Evolutionary conservation across 2,113 vertebrate genomes (phyloP), one percentile per base, ranked within the genome.

Genomic region (Charina bottae): DNA sequence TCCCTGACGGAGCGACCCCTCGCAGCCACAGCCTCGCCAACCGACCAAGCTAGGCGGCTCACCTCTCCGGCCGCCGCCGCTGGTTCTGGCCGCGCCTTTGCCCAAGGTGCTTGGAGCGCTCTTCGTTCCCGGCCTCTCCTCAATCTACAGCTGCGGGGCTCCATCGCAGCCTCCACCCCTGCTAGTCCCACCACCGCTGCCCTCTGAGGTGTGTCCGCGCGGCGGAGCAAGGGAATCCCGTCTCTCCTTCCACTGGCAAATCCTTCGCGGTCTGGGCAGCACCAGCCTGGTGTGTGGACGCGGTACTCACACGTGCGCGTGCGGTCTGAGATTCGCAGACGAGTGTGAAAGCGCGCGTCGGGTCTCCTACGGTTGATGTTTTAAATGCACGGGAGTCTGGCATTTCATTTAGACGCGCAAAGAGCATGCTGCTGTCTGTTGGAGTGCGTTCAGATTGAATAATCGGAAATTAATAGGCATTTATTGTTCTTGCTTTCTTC

Each of bases 1-100:
- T 97, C 96, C 97, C 97, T 94, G 96, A 97, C 96, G 96, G 96
- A 94, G 95, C 33, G 95, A 97, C 93, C 94, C 95, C 95, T 95
- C 87, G 58, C 94, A 92, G 90, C 85, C 9, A 89, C 91, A 23
- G 91, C 93, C 26, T 88, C 62, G 92, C 93, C 42, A 49, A 0
- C 90, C 9, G 26, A 24, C 60, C 49, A 11, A 37, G 28, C 17
- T 5, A 33, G 83, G 46, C 72, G 84, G 83, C 90, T 87, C 58
- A 58, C 26, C 83, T 54, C 55, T 59, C 56, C 0, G 86, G 86
- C 85, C 17, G 85, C 68, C 86, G 28, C 1, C 1, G 92, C 93
- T 1, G 2, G 33, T 42, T 19, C 93, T 60, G 17, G 59, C 60
- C n/a, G 89, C 92, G 94, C n/a, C 90, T 78, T 94, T 92, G 94